Evolutionary conservation across 2,888 invertebrate species (phyloP), one percentile per base, ranked within the genome.

Genomic region (Abrostola triplasia): DNA sequence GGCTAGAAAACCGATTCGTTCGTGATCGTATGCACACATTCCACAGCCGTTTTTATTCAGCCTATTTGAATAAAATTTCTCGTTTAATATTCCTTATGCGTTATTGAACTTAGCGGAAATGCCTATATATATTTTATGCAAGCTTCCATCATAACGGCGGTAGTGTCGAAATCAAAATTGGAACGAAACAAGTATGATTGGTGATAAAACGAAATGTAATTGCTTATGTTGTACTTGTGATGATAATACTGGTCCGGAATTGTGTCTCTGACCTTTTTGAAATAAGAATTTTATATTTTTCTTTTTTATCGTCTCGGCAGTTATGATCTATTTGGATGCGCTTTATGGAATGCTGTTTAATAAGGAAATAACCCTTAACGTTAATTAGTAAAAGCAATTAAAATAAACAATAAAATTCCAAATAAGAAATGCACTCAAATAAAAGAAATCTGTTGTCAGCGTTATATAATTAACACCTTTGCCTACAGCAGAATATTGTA

Each of bases 1-100:
- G 83, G 87, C 86, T 87, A 86, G 88, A 86, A 89, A 92, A 92
- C 92, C 91, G 92, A 92, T 92, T 90, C 83, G 87, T 77, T 84
- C 84, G 86, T 80, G 85, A 87, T 82, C 82, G 86, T 77, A 82
- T 78, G 81, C 80, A 73, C 70, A 73, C 81, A 78, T 79, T 76
- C 80, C 76, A 59, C 54, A 55, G 53, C 49, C 66, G 68, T 77
- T 80, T 80, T 77, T 73, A 73, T 70, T 60, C 63, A 48, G 75
- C 59, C 67, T 73, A 76, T 80, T 79, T 80, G 76, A 76, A 81
- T 81, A 80, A 76, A 77, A 74, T 73, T 79, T 72, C 80, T 67
- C 67, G 65, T 71, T 79, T 79, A 76, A 76, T 79, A 77, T 80
- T 81, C 80, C 70, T 40, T 60, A 58, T 52, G 80, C 72, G 78